A percentile compares a stretch with the other conserved stretches of the same genome.
Evolutionary conservation across 2,113 vertebrate genomes (phyloP).

Genomic region (Corythoichthys intestinalis): DNA sequence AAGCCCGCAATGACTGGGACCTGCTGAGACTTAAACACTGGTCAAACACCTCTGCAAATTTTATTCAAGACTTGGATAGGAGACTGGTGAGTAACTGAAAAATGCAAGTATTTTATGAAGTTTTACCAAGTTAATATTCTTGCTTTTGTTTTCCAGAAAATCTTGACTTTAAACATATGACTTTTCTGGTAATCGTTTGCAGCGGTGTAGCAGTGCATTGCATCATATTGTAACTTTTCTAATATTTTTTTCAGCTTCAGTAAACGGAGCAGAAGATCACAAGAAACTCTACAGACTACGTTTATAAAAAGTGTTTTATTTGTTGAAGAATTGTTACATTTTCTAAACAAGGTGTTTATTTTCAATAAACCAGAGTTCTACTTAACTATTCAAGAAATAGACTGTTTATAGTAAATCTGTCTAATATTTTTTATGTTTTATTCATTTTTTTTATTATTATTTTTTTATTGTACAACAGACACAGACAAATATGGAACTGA

Average conservation of each 20-base stretch:
- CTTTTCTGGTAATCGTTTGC: not conserved
- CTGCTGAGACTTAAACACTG: not conserved
- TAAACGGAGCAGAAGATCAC: too few species aligned
- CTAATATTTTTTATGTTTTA: not conserved
- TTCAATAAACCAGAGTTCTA: not conserved
- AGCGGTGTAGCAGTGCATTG: not conserved
- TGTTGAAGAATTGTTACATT: not conserved
- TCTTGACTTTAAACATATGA: not conserved
- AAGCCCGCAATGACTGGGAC: slow-evolving; percentile 45
- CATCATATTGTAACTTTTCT: not conserved
- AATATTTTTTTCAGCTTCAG: not conserved
- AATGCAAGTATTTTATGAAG: not conserved
- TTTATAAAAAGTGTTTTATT: too few species aligned
- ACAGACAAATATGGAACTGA: not conserved
- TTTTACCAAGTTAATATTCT: not conserved
- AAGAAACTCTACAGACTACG: too few species aligned
- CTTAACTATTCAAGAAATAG: not conserved
- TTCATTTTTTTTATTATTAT: not conserved
- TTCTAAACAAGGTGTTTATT: not conserved
- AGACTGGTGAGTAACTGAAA: slow-evolving; percentile 48
- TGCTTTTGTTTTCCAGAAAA: not conserved
- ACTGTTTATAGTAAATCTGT: not conserved
- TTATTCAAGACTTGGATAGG: not conserved
- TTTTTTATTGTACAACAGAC: not conserved
- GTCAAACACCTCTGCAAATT: slow-evolving; percentile 24